Conservation (phyloP, 2,888 invertebrate genomes). For the Coleophora flavipennella region DNA sequence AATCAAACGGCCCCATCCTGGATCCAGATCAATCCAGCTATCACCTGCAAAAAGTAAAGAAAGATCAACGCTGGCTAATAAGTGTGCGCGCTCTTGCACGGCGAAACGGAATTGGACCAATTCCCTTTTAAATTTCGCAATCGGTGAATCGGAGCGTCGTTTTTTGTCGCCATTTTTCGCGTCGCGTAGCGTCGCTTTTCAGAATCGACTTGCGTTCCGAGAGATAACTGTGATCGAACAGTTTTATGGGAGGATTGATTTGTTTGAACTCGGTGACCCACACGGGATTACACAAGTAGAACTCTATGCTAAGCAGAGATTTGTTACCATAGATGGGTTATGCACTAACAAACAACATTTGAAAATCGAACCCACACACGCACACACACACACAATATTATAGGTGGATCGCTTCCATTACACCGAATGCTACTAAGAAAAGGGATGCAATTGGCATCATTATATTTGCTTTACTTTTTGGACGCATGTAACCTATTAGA, state of each 20-base stretch:
- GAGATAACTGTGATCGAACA: neutral
- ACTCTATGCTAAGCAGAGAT: too few species aligned
- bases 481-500: too few species aligned
- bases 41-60: constrained; percentile 62
- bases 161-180: constrained; percentile 13
- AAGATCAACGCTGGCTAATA: constrained; percentile 51
- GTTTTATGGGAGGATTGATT: neutral
- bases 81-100: constrained; percentile 68
- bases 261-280: neutral
- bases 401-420: too few species aligned
- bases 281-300: too few species aligned
- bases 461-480: too few species aligned
- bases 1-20: constrained; percentile 31
- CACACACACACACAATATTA: too few species aligned
- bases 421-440: too few species aligned
- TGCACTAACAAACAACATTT: too few species aligned
- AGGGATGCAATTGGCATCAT: too few species aligned
- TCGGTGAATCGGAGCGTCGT: constrained; percentile 41
- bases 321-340: too few species aligned
- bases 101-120: constrained; percentile 56
- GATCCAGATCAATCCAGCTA: constrained; percentile 53
- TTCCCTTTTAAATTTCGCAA: constrained; percentile 50
- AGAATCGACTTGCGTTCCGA: neutral
- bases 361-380: too few species aligned
- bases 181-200: constrained; percentile 8